phyloP scores from a whole-genome alignment of 2,113 vertebrate species.

The Hiodon alosoides region DNA sequence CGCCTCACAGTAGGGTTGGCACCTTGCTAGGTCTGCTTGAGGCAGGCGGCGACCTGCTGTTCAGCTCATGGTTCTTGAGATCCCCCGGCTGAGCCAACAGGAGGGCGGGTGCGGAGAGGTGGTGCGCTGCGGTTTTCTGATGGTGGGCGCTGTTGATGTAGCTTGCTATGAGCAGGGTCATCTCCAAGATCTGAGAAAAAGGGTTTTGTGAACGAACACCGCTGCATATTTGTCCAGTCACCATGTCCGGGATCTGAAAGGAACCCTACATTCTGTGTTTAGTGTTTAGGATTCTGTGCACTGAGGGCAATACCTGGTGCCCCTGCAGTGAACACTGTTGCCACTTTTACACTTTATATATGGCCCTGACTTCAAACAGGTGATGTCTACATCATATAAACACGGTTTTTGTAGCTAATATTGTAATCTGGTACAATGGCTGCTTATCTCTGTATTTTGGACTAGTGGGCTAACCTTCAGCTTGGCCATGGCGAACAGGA shows the following conservation, averaged over 20 bases:
- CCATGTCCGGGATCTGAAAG: not conserved
- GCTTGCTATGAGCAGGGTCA: constrained; percentile 84
- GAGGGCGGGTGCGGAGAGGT: constrained; percentile 82
- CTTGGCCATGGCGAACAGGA: constrained; percentile 81
- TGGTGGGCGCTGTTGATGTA: constrained; percentile 89
- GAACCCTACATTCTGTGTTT: not conserved
- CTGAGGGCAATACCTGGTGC: not conserved
- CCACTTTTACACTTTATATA: too few relatives aligned
- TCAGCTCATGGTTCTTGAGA: constrained; percentile 67
- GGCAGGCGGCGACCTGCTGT: constrained; percentile 65
- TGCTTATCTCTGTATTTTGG: not conserved
- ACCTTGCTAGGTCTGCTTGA: constrained; percentile 79
- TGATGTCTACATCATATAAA: not conserved
- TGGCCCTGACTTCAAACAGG: not conserved
- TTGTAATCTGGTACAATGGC: not conserved
- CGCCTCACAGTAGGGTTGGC: constrained; percentile 80
- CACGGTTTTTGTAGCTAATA: not conserved
- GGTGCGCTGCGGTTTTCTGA: constrained; percentile 79
- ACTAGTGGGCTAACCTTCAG: constrained; percentile 75
- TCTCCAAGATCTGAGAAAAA: constrained; percentile 80
- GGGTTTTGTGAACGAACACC: not conserved
- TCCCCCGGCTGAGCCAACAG: constrained; percentile 63
- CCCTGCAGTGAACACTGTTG: not conserved
- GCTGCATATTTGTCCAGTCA: not conserved
- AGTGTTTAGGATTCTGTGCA: too few relatives aligned